These are phyloP conservation scores for Smittia sp. DNA, from an alignment of 2,888 invertebrate species.

Conservation along the genomic window DNA sequence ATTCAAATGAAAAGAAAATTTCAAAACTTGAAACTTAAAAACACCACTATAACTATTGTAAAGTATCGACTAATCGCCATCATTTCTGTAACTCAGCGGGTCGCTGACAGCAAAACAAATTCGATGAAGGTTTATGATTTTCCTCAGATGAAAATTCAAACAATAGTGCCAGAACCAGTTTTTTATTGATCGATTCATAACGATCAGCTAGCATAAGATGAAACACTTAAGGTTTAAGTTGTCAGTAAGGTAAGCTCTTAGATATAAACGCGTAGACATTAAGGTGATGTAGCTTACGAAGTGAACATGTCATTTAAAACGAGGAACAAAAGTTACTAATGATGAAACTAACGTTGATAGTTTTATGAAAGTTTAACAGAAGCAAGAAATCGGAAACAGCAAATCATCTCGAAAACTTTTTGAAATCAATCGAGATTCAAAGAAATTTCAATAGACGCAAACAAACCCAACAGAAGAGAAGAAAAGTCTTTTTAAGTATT, in stretches of 20 bases:
- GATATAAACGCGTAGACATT: background rate
- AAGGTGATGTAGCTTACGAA: background rate
- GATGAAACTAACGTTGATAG: conserved; percentile 20
- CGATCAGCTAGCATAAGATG: too few species aligned
- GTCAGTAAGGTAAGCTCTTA: background rate
- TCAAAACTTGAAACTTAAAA: conserved; percentile 27
- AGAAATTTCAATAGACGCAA: background rate
- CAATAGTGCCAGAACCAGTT: background rate
- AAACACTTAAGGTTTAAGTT: too few species aligned
- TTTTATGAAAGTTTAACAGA: conserved; percentile 30
- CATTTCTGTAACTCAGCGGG: background rate
- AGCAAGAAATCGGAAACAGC: too few species aligned
- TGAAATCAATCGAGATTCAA: background rate
- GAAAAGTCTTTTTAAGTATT: too few species aligned
- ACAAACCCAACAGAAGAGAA: background rate
- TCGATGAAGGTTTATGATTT: conserved; percentile 18
- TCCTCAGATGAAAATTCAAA: background rate
- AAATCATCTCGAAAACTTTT: background rate
- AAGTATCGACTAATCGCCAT: background rate
- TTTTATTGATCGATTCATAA: background rate
- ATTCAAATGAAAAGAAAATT: background rate
- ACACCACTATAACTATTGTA: conserved; percentile 9
- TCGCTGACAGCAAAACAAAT: background rate
- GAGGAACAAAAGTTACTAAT: background rate
- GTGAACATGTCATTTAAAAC: background rate